phyloP scores from a whole-genome alignment of 2,888 invertebrate genomes.

The Esperia sulphurella region DNA sequence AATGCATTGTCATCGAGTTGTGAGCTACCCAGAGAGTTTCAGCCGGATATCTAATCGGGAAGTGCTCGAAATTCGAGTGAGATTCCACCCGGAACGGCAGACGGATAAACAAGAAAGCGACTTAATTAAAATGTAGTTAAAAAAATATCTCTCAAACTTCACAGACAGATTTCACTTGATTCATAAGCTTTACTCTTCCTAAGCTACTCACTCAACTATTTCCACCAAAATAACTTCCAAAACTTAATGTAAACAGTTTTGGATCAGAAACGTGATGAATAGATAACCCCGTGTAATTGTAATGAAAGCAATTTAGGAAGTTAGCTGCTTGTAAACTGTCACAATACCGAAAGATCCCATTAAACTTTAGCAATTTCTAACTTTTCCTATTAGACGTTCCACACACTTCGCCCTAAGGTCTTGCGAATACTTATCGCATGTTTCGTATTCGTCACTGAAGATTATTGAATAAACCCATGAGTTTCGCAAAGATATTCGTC shows the following conservation, averaged over 20 bases:
- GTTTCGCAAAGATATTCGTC: not conserved
- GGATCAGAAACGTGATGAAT: conserved; percentile 20
- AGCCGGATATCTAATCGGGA: too few relatives aligned
- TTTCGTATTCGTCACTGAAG: not conserved
- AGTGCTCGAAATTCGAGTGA: too few relatives aligned
- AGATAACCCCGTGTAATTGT: conserved; percentile 44
- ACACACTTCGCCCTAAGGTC: conserved; percentile 41
- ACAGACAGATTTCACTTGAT: not conserved
- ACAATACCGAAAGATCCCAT: conserved; percentile 69
- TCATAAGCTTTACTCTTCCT: not conserved
- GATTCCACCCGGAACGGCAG: too few relatives aligned
- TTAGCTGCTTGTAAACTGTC: conserved; percentile 60
- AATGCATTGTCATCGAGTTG: too few relatives aligned
- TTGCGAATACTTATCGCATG: conserved; percentile 28
- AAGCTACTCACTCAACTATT: not conserved
- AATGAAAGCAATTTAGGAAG: conserved; percentile 49
- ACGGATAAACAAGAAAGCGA: too few relatives aligned
- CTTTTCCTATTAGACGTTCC: conserved; percentile 65
- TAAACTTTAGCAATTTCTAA: conserved; percentile 69
- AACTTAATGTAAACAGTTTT: conserved; percentile 5
- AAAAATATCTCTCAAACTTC: too few relatives aligned
- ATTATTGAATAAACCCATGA: not conserved
- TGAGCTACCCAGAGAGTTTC: too few relatives aligned
- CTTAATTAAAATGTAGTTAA: too few relatives aligned
- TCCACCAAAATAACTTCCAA: not conserved